phyloP scores from a whole-genome alignment of 2,113 vertebrate species.

The Struthio camelus region DNA sequence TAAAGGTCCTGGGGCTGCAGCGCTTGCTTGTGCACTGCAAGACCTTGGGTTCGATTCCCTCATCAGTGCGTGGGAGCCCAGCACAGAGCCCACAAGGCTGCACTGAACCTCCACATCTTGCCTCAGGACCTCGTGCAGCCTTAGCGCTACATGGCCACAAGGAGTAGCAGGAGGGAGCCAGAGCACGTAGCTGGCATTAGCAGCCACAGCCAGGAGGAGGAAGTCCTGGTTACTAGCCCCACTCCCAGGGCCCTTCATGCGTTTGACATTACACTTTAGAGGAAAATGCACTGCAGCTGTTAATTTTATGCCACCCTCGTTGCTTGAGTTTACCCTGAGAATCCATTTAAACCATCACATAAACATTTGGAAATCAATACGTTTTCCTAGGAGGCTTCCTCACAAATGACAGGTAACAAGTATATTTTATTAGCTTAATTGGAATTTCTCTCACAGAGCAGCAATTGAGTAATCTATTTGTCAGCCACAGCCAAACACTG shows the following conservation, averaged over 20 bases:
- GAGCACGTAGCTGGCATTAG: background rate
- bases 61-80: background rate
- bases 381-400: background rate
- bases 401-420: background rate
- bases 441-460: background rate
- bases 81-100: background rate
- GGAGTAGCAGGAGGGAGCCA: background rate
- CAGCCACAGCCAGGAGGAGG: background rate
- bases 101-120: background rate
- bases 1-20: background rate
- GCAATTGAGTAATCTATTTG: background rate
- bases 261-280: background rate
- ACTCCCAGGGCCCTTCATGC: background rate
- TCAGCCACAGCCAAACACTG: background rate
- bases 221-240: background rate
- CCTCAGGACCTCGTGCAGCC: background rate
- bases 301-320: background rate
- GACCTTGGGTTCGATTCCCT: background rate
- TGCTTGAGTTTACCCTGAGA: background rate
- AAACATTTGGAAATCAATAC: conserved; percentile 1
- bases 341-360: background rate
- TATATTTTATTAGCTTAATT: background rate
- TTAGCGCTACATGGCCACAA: no score
- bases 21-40: background rate
- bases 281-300: background rate